Conservation (phyloP, 2,888 invertebrate species). For the Parnassius glacialis region DNA sequence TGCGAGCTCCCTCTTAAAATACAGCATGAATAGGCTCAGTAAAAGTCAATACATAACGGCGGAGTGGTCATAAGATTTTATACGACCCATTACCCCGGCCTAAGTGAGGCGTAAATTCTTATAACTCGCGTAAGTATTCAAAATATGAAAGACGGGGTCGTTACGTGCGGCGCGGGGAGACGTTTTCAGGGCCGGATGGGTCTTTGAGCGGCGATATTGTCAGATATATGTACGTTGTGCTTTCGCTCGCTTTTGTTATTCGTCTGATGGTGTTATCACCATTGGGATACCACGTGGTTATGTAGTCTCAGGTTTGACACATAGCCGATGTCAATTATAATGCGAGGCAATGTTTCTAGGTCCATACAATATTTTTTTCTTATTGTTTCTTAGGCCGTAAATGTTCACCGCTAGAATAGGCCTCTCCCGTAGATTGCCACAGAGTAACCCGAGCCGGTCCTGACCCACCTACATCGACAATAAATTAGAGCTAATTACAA, state of each 20-base stretch:
- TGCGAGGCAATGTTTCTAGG: no score
- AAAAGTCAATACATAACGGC: slow-evolving; percentile 75
- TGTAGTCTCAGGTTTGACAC: no score
- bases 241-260: slow-evolving; percentile 1
- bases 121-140: slow-evolving; percentile 76
- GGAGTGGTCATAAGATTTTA: slow-evolving; percentile 78
- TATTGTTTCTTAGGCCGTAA: no score
- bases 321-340: no score
- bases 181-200: slow-evolving; percentile 8
- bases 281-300: no score
- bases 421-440: no score
- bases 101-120: slow-evolving; percentile 79
- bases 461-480: no score
- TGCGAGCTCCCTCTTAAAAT: slow-evolving; percentile 21
- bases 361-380: no score
- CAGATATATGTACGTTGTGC: neutral
- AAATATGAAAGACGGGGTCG: slow-evolving; percentile 73
- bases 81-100: slow-evolving; percentile 66
- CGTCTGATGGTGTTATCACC: slow-evolving; percentile 9
- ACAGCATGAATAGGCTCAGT: slow-evolving; percentile 40
- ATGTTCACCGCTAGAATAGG: no score
- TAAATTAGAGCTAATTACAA: no score
- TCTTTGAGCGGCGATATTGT: slow-evolving; percentile 8
- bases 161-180: slow-evolving; percentile 46
- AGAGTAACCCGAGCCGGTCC: no score